A percentile compares a stretch with the other conserved stretches of the same genome.
These are phyloP conservation scores for Cyprinodon diabolis DNA, from an alignment of 2,797 vertebrate species.

Conservation along the genomic window DNA sequence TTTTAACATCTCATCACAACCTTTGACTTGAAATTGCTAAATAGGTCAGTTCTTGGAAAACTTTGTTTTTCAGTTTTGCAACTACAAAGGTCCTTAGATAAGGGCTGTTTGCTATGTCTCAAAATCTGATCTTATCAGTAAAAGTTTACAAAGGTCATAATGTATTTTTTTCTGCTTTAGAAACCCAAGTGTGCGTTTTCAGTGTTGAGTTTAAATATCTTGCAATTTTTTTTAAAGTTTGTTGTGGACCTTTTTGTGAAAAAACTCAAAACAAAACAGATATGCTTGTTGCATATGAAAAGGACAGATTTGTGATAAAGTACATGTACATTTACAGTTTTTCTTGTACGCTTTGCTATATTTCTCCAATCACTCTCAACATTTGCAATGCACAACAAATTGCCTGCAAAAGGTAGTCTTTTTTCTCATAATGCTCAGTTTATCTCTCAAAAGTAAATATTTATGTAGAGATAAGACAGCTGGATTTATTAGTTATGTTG, in stretches of 20 bases:
- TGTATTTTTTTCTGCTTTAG: not conserved
- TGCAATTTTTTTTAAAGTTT: not conserved
- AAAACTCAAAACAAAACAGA: too few species aligned
- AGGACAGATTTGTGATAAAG: not conserved
- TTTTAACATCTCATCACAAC: not conserved
- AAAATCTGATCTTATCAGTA: not conserved
- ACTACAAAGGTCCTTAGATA: conserved; percentile 13
- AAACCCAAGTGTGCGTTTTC: not conserved
- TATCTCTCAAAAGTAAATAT: too few species aligned
- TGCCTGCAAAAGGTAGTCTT: too few species aligned
- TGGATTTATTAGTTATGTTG: too few species aligned
- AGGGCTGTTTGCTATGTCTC: conserved; percentile 20
- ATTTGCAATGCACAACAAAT: too few species aligned
- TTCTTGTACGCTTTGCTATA: too few species aligned
- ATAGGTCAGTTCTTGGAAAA: not conserved
- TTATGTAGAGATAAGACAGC: too few species aligned
- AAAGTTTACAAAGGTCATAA: conserved; percentile 8
- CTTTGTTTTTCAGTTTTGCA: not conserved
- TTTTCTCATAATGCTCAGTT: too few species aligned
- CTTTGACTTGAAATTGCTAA: not conserved
- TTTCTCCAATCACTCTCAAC: too few species aligned
- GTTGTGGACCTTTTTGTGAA: not conserved
- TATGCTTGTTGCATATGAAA: not conserved
- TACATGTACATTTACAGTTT: not conserved
- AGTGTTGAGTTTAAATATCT: not conserved